These are phyloP conservation scores for Diadegma fenestrale DNA, from an alignment of 2,888 invertebrate species.

Conservation along the genomic window DNA sequence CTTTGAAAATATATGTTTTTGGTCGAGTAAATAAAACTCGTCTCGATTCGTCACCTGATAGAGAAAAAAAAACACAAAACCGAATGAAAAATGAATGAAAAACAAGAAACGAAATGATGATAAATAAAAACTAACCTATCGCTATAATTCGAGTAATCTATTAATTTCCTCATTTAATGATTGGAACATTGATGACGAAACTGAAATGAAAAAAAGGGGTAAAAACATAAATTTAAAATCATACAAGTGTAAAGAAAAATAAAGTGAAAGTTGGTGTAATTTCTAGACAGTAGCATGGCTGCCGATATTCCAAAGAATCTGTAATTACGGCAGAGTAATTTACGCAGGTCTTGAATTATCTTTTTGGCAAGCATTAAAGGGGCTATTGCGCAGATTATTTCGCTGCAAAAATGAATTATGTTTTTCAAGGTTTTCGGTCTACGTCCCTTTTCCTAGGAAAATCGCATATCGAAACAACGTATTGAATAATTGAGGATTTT, in stretches of 20 bases:
- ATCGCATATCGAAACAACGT: slow-evolving; percentile 27
- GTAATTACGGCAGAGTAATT: slow-evolving; percentile 40
- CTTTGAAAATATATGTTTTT: neutral
- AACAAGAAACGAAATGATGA: slow-evolving; percentile 53
- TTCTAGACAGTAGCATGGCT: slow-evolving; percentile 46
- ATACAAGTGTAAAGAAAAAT: slow-evolving; percentile 39
- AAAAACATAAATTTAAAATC: slow-evolving; percentile 67
- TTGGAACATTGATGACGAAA: slow-evolving; percentile 78
- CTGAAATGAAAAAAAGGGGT: slow-evolving; percentile 77
- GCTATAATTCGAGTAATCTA: slow-evolving; percentile 75
- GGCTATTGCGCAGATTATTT: slow-evolving; percentile 31
- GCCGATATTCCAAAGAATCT: slow-evolving; percentile 63
- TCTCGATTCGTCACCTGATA: slow-evolving; percentile 57
- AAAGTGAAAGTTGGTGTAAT: slow-evolving; percentile 17
- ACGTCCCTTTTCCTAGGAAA: slow-evolving; percentile 45
- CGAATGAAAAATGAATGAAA: slow-evolving; percentile 32
- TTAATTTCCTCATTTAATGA: slow-evolving; percentile 77
- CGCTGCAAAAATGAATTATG: slow-evolving; percentile 21
- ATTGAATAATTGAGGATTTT: slow-evolving; percentile 39
- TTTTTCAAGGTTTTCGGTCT: slow-evolving; percentile 16
- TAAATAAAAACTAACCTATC: slow-evolving; percentile 71
- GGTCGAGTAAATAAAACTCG: slow-evolving; percentile 69
- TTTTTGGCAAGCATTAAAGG: slow-evolving; percentile 33
- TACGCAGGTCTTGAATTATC: slow-evolving; percentile 13
- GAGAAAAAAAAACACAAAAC: slow-evolving; percentile 19